Evolutionary conservation across 1,140 invertebrate genomes (phyloP), one percentile per base, ranked within the genome.

Genomic region (Lordiphosa collinella): DNA sequence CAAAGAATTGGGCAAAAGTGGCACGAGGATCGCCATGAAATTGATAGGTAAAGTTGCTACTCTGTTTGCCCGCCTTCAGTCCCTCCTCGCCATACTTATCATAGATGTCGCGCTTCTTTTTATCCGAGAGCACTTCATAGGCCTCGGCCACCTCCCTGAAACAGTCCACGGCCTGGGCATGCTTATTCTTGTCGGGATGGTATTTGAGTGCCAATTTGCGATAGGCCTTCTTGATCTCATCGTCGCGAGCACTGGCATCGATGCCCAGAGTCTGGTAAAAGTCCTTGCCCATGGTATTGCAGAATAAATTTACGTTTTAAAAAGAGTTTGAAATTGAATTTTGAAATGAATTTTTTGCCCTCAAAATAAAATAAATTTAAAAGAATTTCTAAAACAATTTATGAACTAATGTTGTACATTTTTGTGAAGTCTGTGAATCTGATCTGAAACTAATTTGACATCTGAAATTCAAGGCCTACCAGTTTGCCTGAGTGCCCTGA

Each of bases 91-190:
- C 96, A 90, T 97, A 97, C 88, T 96, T 95, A 82, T 98, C 96
- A 86, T 97, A 98, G 72, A 97, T 97, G 89, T 96, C 96, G 66
- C 96, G 91, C 91, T 97, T 97, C 10, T 94, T 96, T 57, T 93
- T 90, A 89, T 98, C 96, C 72, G 93, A 96, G 54, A 98, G 89
- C 70, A 97, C 97, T 25, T 93, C 92, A 88, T 97, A 93, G 32
- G 96, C 96, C 65, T 94, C 91, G 89, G 97, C 97, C 50, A 97
- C 94, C 91, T 97, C 95, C 90, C 97, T 97, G 87, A 98, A 98
- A 92, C 95, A 89, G 4, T 90, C 96, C 12, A 94, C 92, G 16
- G 96, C 95, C 79, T 96, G 94, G 51, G 94, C 94, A 91, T 96
- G 96, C 85, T 95, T 94, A 91, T 97, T 97, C 90, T 97, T 97